phyloP scores from a whole-genome alignment of 1,140 invertebrate species.

The Panulirus ornatus region DNA sequence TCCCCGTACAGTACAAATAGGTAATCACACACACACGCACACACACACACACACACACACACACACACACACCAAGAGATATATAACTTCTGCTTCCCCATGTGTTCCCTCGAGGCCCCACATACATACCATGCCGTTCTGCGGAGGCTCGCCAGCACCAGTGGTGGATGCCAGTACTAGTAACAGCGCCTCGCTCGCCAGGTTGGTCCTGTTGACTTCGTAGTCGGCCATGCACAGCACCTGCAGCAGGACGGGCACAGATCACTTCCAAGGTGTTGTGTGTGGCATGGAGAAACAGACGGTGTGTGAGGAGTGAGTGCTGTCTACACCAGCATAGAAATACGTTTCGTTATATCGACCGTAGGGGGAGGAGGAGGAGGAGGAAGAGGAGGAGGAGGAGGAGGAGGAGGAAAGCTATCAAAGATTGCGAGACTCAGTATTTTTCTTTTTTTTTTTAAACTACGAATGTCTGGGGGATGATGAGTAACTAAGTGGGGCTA shows the following conservation, averaged over 20 bases:
- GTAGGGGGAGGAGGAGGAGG: not conserved
- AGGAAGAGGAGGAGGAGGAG: not conserved
- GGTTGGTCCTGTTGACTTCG: conserved; percentile 87
- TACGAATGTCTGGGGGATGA: too few relatives aligned
- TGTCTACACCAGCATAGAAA: too few relatives aligned
- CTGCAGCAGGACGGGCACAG: conserved; percentile 79
- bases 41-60: not conserved
- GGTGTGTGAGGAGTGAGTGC: too few relatives aligned
- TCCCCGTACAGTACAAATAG: too few relatives aligned
- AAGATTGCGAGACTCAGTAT: not conserved
- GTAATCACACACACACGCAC: too few relatives aligned
- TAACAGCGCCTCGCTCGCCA: conserved; percentile 94
- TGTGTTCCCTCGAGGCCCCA: not conserved
- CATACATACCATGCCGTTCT: conserved; percentile 91
- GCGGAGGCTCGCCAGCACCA: conserved; percentile 96
- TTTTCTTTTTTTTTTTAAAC: too few relatives aligned
- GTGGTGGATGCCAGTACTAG: conserved; percentile 96
- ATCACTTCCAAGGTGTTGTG: too few relatives aligned
- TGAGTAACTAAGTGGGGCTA: too few relatives aligned
- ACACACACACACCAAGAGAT: conserved; percentile 15
- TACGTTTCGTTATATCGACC: too few relatives aligned
- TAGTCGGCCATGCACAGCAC: conserved; percentile 95
- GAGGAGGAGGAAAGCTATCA: not conserved
- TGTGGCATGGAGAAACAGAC: too few relatives aligned
- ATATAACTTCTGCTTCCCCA: not conserved